Evolutionary conservation across 92 coral and sea anemone genomes (phyloP).

Genomic region (Diadumene lineata): DNA sequence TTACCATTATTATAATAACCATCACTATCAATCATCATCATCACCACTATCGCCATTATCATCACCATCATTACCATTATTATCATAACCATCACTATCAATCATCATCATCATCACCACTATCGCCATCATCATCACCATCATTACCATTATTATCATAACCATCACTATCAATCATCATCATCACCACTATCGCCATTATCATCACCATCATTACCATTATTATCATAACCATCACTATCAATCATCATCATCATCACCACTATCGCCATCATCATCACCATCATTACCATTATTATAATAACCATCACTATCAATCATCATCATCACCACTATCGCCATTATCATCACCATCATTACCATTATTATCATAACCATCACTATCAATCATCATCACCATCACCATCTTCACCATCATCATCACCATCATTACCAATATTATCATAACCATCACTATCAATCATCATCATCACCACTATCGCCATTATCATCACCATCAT

Average conservation of each 20-base stretch:
- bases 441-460: neutral
- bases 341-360: neutral
- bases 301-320: no score
- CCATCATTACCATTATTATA: neutral
- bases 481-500: neutral
- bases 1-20: neutral
- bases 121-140: neutral
- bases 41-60: neutral
- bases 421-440: neutral
- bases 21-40: neutral
- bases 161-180: no score
- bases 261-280: neutral
- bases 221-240: no score
- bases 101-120: neutral
- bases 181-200: neutral
- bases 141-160: no score
- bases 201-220: neutral
- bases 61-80: neutral
- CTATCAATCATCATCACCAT: neutral
- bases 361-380: neutral
- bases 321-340: neutral
- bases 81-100: no score
- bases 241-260: neutral
- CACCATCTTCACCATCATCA: neutral
- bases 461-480: no score